Evolutionary conservation across 2,113 vertebrate genomes (phyloP).

Genomic region (Rhabdornis inornatus): DNA sequence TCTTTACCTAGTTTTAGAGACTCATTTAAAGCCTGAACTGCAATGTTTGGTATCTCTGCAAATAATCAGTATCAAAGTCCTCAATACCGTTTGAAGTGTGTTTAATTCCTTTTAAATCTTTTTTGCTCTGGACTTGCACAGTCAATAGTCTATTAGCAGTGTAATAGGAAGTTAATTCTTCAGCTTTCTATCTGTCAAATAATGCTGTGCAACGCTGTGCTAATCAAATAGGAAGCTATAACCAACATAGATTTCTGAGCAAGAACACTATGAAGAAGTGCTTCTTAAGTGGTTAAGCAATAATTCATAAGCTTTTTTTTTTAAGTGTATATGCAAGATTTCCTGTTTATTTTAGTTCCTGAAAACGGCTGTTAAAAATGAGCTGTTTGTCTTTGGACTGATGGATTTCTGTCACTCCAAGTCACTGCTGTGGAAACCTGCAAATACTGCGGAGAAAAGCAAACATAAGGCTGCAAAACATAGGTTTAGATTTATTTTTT

Average conservation of each 20-base stretch:
- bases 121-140: background rate
- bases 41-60: background rate
- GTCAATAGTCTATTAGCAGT: background rate
- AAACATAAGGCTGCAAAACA: background rate
- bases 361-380: background rate
- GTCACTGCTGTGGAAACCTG: background rate
- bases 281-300: background rate
- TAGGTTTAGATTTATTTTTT: background rate
- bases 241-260: background rate
- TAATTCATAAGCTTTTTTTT: background rate
- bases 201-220: rapidly evolving
- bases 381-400: background rate
- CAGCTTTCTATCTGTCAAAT: background rate
- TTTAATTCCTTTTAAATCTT: background rate
- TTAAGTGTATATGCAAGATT: background rate
- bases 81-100: background rate
- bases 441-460: background rate
- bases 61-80: background rate
- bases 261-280: background rate
- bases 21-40: background rate
- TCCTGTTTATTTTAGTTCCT: constrained; percentile 28
- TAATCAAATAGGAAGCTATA: background rate
- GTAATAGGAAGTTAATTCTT: background rate
- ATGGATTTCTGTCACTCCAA: background rate
- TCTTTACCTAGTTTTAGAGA: background rate